Percentiles rank a stretch among this genome's conserved stretches.
phyloP scores from a whole-genome alignment of 2,797 vertebrate genomes.

The Liparis tanakae region DNA sequence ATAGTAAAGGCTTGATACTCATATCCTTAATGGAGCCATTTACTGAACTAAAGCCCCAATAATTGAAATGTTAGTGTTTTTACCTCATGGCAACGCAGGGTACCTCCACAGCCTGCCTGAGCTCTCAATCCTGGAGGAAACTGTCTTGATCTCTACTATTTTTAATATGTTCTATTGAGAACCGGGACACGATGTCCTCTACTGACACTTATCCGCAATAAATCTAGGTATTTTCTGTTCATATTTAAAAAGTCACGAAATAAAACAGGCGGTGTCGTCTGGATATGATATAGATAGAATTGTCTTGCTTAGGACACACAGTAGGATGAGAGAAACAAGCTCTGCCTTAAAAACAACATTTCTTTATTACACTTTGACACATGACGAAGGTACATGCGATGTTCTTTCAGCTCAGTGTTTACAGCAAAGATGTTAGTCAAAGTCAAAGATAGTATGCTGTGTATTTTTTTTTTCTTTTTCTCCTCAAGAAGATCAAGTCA shows the following conservation, averaged over 20 bases:
- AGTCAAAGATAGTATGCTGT: slow-evolving; percentile 17
- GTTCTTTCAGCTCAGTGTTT: slow-evolving; percentile 37
- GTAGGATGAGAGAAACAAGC: slow-evolving; percentile 49
- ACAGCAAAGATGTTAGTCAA: too few relatives aligned
- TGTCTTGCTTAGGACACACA: slow-evolving; percentile 36
- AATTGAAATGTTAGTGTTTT: slow-evolving; percentile 48
- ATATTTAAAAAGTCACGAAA: slow-evolving; percentile 59
- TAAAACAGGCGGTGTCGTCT: slow-evolving; percentile 59
- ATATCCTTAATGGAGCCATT: slow-evolving; percentile 46
- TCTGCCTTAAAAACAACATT: slow-evolving; percentile 20
- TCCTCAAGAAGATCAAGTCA: background rate
- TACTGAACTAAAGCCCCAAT: slow-evolving; percentile 30
- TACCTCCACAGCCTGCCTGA: slow-evolving; percentile 31
- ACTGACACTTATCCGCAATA: slow-evolving; percentile 68
- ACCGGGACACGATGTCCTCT: slow-evolving; percentile 46
- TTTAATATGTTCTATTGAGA: slow-evolving; percentile 62
- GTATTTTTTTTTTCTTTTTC: background rate
- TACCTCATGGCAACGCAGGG: slow-evolving; percentile 32
- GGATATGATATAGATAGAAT: slow-evolving; percentile 56
- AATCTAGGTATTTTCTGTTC: slow-evolving; percentile 65
- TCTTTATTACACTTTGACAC: slow-evolving; percentile 50
- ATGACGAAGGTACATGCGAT: slow-evolving; percentile 35
- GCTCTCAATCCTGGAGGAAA: slow-evolving; percentile 60
- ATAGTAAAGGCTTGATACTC: slow-evolving; percentile 45
- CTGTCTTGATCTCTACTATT: slow-evolving; percentile 35